Conservation (phyloP, 1,140 invertebrate genomes). For the Drosophila ohnishii region DNA sequence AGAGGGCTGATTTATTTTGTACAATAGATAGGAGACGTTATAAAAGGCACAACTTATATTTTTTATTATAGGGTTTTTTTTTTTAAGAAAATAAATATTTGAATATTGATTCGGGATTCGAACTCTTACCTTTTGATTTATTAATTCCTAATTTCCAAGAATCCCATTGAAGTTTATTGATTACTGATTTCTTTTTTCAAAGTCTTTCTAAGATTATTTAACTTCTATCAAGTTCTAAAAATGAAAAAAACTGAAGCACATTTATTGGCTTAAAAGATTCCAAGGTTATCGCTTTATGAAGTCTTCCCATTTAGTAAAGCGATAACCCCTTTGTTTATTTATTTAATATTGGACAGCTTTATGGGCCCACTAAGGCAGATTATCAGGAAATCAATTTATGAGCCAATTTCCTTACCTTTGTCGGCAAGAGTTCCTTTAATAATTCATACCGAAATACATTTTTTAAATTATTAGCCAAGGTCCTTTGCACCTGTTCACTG, state of each 20-base stretch:
- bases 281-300: background rate
- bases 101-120: background rate
- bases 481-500: background rate
- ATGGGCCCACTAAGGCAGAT: conserved; percentile 7
- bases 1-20: conserved; percentile 1
- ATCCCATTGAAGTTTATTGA: background rate
- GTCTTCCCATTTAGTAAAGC: background rate
- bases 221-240: background rate
- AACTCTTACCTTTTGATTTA: background rate
- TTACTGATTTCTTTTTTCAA: background rate
- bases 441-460: background rate
- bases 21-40: background rate
- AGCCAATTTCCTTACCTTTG: conserved; percentile 27
- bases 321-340: conserved; percentile 25
- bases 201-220: background rate
- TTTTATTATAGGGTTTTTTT: too few relatives aligned
- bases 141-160: background rate
- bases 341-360: conserved; percentile 22
- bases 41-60: too few relatives aligned
- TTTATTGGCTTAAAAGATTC: background rate
- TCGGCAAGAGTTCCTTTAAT: conserved; percentile 3
- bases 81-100: background rate
- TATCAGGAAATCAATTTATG: conserved; percentile 34
- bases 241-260: background rate
- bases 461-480: background rate